These are phyloP conservation scores for Forbesichthys agassizii DNA, from an alignment of 2,113 vertebrate species.

Conservation along the genomic window DNA sequence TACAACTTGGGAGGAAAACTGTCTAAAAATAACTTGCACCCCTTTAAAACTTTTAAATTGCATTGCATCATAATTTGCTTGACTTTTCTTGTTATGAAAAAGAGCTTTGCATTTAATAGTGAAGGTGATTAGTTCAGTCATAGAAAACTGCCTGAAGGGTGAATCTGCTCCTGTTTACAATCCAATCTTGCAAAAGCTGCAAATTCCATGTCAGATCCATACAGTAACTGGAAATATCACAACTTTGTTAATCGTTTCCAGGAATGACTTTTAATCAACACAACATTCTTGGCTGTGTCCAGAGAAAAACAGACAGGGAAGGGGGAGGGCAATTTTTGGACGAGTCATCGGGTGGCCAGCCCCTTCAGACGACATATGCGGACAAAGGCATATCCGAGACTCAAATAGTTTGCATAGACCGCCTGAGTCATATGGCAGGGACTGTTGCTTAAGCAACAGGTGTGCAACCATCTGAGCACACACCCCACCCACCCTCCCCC, in stretches of 20 bases:
- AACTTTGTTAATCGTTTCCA: constrained; percentile 25
- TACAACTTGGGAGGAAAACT: neutral
- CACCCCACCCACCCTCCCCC: constrained; percentile 33
- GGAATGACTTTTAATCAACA: constrained; percentile 9
- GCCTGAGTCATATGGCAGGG: constrained; percentile 55
- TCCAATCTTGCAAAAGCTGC: constrained; percentile 17
- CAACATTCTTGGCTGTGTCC: constrained; percentile 46
- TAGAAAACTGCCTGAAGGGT: constrained; percentile 37
- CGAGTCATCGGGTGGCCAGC: constrained; percentile 40
- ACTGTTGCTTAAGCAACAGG: constrained; percentile 74
- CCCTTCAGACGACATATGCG: constrained; percentile 65
- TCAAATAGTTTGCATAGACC: constrained; percentile 72
- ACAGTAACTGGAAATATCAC: constrained; percentile 16
- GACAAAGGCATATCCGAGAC: constrained; percentile 59
- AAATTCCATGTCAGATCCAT: constrained; percentile 38
- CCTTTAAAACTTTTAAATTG: neutral
- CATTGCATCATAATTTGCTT: neutral
- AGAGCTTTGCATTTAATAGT: neutral
- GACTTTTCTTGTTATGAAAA: neutral
- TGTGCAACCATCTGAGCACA: constrained; percentile 67
- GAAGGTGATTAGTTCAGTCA: constrained; percentile 15
- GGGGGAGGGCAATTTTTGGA: constrained; percentile 25
- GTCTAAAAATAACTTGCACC: constrained; percentile 29
- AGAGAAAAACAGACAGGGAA: neutral
- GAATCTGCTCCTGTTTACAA: constrained; percentile 11